Percentiles rank a stretch among this genome's conserved stretches.
Evolutionary conservation across 1,140 invertebrate species (phyloP).

Genomic region (Drosophila carrolli): DNA sequence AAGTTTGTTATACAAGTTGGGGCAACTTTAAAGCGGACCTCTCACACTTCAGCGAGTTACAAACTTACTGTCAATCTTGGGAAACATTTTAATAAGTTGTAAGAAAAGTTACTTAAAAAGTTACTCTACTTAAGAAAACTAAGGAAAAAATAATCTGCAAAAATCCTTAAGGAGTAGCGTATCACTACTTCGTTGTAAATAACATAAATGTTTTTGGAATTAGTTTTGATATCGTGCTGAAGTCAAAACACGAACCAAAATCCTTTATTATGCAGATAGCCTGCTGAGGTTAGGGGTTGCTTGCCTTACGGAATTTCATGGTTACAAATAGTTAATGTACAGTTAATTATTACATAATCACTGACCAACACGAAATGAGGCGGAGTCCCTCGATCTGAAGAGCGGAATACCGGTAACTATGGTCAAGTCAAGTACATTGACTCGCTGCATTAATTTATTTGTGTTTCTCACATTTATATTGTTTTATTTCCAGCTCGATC

Average conservation of each 20-base stretch:
- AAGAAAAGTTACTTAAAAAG: neutral
- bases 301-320: slow-evolving; percentile 68
- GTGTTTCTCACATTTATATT: slow-evolving; percentile 12
- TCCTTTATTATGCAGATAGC: slow-evolving; percentile 55
- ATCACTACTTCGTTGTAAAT: slow-evolving; percentile 7
- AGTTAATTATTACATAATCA: slow-evolving; percentile 83
- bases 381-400: slow-evolving; percentile 12
- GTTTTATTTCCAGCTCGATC: slow-evolving; percentile 6
- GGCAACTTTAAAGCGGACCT: neutral
- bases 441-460: slow-evolving; percentile 42
- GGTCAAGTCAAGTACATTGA: slow-evolving; percentile 61
- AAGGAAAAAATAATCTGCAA: neutral
- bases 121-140: neutral
- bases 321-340: slow-evolving; percentile 81
- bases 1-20: slow-evolving; percentile 1
- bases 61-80: slow-evolving; percentile 3
- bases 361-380: slow-evolving; percentile 53
- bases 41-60: slow-evolving; percentile 8
- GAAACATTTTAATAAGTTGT: neutral
- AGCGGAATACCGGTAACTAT: slow-evolving; percentile 1
- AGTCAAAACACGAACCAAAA: slow-evolving; percentile 52
- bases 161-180: neutral
- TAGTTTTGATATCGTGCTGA: slow-evolving; percentile 43
- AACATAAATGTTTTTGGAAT: slow-evolving; percentile 10
- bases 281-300: slow-evolving; percentile 9